Conservation (phyloP, 2,113 vertebrate genomes). For the Eupsittula cactorum region DNA sequence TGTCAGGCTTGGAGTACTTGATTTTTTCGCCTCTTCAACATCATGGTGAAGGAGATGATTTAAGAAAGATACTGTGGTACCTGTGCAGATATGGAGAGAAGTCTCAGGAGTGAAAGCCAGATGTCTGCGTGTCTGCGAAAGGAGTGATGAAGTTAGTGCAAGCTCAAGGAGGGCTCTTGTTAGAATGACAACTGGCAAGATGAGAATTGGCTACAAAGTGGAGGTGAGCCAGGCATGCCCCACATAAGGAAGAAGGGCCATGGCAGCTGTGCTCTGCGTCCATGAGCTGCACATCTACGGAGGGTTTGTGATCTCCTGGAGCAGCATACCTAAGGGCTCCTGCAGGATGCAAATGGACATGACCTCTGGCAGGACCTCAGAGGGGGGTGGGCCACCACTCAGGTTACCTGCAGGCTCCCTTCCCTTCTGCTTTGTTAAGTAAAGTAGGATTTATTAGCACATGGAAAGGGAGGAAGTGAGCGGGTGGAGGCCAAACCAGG, state of each 20-base stretch:
- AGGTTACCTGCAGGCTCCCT: background rate
- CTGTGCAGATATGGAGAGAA: background rate
- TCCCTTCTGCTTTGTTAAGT: background rate
- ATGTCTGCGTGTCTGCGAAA: background rate
- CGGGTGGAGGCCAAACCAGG: background rate
- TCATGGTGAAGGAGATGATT: rapidly evolving
- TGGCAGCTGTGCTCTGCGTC: background rate
- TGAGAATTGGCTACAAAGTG: background rate
- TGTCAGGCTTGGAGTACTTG: background rate
- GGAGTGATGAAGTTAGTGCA: background rate
- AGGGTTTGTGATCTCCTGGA: background rate
- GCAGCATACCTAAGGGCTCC: background rate
- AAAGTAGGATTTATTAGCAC: background rate
- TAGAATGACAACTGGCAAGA: background rate
- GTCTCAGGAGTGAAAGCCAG: background rate
- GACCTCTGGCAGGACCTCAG: background rate
- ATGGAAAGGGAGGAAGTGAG: background rate
- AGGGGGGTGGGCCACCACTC: background rate
- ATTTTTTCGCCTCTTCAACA: background rate
- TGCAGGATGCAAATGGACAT: background rate
- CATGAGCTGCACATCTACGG: rapidly evolving
- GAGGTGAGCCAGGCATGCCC: background rate
- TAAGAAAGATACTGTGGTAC: rapidly evolving
- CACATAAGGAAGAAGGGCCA: rapidly evolving
- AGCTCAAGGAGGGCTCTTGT: background rate